These are phyloP conservation scores for Florisuga fusca DNA, from an alignment of 2,797 vertebrate species.

Conservation along the genomic window DNA sequence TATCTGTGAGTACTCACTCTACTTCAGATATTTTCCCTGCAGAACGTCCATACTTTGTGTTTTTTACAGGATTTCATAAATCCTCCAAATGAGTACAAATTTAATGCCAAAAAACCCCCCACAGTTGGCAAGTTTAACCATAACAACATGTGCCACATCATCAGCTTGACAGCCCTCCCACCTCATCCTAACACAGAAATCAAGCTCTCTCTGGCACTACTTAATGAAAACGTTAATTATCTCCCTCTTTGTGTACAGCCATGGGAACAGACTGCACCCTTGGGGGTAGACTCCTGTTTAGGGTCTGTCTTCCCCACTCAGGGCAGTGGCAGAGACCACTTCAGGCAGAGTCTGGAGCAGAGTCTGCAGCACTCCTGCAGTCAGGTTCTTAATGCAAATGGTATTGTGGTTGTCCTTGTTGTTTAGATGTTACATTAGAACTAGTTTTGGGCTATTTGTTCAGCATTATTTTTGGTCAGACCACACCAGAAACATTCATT, in stretches of 20 bases:
- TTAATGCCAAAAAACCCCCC: neutral
- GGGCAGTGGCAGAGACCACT: neutral
- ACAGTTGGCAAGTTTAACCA: neutral
- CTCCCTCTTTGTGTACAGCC: neutral
- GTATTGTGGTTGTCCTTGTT: neutral
- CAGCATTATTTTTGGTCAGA: neutral
- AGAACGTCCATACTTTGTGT: neutral
- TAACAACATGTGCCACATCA: neutral
- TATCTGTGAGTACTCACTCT: neutral
- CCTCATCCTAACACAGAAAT: neutral
- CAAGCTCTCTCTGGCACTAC: neutral
- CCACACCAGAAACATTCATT: neutral
- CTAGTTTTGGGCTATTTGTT: neutral
- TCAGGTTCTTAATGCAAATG: neutral
- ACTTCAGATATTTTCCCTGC: neutral
- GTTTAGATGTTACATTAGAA: neutral
- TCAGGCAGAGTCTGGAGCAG: neutral
- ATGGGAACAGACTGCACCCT: neutral
- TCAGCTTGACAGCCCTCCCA: neutral
- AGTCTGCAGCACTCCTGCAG: neutral
- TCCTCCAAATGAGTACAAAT: fast-evolving
- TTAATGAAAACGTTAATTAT: neutral
- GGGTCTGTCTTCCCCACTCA: neutral
- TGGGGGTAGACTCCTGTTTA: fast-evolving
- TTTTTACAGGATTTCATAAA: neutral